Evolutionary conservation across 2,797 vertebrate genomes (phyloP).

Genomic region (Sphaeramia orbicularis): DNA sequence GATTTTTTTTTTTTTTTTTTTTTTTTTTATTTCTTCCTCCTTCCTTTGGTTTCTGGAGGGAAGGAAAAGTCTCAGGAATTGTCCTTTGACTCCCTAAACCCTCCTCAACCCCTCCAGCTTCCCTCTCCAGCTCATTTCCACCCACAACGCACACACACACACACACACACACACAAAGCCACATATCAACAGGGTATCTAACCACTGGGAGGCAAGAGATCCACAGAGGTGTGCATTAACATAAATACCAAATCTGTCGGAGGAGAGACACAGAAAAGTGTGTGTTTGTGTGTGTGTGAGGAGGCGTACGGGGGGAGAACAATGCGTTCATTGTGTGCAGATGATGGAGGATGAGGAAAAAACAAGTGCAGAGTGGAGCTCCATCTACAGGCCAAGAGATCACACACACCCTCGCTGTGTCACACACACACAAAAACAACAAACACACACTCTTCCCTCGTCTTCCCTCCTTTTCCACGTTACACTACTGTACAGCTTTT

Average conservation of each 20-base stretch:
- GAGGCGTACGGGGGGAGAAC: conserved; percentile 68
- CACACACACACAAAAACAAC: conserved; percentile 19
- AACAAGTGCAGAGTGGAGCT: conserved; percentile 90
- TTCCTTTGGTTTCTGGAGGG: conserved; percentile 79
- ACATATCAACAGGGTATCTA: conserved; percentile 85
- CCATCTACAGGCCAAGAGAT: conserved; percentile 92
- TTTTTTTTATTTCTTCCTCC: conserved; percentile 71
- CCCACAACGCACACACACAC: conserved; percentile 67
- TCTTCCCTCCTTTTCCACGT: neutral
- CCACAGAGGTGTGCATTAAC: conserved; percentile 88
- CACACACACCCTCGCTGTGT: conserved; percentile 24
- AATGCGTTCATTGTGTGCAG: conserved; percentile 89
- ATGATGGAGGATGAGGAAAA: conserved; percentile 56
- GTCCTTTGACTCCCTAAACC: conserved; percentile 68
- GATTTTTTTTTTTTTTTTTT: neutral
- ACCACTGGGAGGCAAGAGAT: conserved; percentile 84
- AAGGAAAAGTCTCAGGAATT: conserved; percentile 87
- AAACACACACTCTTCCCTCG: neutral
- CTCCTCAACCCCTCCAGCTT: conserved; percentile 71
- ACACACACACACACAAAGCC: conserved; percentile 77
- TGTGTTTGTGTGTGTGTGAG: conserved; percentile 27
- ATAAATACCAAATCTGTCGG: conserved; percentile 87
- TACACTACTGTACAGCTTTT: no score
- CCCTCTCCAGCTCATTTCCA: conserved; percentile 48
- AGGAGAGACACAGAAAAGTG: conserved; percentile 59